phyloP scores from a whole-genome alignment of 92 coral and sea anemone genomes.

The Umimayanthus chanpuru region DNA sequence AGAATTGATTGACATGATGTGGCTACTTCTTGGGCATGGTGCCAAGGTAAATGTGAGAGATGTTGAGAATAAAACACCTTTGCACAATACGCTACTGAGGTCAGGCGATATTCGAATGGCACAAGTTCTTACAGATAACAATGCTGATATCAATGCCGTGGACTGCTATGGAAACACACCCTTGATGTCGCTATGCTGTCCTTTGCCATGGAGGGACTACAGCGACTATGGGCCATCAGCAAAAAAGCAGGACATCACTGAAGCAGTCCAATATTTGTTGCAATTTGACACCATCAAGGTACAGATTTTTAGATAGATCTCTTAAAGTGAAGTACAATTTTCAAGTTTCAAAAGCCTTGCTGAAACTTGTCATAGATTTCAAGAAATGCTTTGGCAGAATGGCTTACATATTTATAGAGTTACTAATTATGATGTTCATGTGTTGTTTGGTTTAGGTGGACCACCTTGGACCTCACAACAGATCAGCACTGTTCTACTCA shows the following conservation, averaged over 20 bases:
- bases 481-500: conserved; percentile 85
- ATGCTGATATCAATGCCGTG: conserved; percentile 73
- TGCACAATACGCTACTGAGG: conserved; percentile 73
- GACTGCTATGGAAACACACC: conserved; percentile 89
- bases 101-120: conserved; percentile 79
- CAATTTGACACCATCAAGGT: conserved; percentile 81
- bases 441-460: conserved; percentile 57
- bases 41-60: conserved; percentile 81
- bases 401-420: neutral
- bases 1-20: conserved; percentile 67
- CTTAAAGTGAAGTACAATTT: too few relatives aligned
- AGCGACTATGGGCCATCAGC: conserved; percentile 75
- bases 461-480: conserved; percentile 73
- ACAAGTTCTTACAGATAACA: conserved; percentile 78
- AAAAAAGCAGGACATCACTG: conserved; percentile 58
- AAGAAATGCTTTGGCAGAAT: neutral
- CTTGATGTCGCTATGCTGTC: conserved; percentile 82
- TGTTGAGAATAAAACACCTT: conserved; percentile 76
- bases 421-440: neutral
- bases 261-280: conserved; percentile 67
- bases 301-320: neutral
- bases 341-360: neutral
- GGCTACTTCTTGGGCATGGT: conserved; percentile 83
- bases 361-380: neutral
- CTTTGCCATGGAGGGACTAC: conserved; percentile 77